Percentiles rank a stretch among this genome's conserved stretches.
Evolutionary conservation across 2,888 invertebrate genomes (phyloP).

Genomic region (Caenorhabditis panamensis): DNA sequence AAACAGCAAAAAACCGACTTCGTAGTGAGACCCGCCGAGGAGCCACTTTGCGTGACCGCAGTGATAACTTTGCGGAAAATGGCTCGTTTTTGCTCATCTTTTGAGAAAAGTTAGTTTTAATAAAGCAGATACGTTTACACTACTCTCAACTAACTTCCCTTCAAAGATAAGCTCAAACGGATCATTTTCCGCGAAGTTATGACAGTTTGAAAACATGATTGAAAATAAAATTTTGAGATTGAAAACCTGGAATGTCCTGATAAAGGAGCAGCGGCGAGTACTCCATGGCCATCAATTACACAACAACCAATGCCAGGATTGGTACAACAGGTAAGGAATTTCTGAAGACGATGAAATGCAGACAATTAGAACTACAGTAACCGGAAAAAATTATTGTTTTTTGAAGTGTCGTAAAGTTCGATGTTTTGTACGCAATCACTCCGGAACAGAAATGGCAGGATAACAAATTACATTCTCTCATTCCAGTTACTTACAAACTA

Average conservation of each 20-base stretch:
- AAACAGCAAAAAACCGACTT: too few relatives aligned
- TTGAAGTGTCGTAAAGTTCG: not conserved
- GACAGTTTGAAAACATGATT: too few relatives aligned
- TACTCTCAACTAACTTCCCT: too few relatives aligned
- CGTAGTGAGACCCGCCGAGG: too few relatives aligned
- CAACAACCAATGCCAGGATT: constrained; percentile 71
- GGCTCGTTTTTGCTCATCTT: too few relatives aligned
- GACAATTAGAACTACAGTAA: not conserved
- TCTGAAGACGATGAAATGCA: not conserved
- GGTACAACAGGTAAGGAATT: constrained; percentile 73
- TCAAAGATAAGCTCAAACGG: too few relatives aligned
- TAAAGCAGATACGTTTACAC: too few relatives aligned
- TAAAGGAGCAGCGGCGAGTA: constrained; percentile 37
- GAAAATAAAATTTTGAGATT: constrained; percentile 55
- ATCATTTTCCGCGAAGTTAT: too few relatives aligned
- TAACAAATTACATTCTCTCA: not conserved
- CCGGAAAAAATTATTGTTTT: not conserved
- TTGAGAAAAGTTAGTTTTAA: too few relatives aligned
- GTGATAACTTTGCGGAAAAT: too few relatives aligned
- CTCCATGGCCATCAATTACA: constrained; percentile 58
- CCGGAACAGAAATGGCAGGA: not conserved
- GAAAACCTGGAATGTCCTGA: constrained; percentile 72
- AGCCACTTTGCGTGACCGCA: too few relatives aligned
- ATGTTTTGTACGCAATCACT: not conserved
- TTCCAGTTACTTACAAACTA: constrained; percentile 76